Base-by-base conservation (phyloP, 2,888 invertebrate genomes). In the Mimumesa dahlbomi region DNA sequence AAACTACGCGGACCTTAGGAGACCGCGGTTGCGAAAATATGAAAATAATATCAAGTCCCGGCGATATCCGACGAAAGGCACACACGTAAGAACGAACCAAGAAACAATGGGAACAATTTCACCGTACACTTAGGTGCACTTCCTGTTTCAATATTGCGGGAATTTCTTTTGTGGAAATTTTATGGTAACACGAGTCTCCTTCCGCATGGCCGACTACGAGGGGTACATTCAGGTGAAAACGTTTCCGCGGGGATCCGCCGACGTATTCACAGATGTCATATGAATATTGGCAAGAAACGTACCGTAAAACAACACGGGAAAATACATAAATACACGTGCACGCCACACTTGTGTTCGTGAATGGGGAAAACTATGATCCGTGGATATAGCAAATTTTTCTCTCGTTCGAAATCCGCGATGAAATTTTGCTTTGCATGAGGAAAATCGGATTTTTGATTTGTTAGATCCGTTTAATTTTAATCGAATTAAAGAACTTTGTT, bases 271-370 rank as follows among this genome's bases (percentile, higher is more conserved):
- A 31, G 1, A 46, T 36, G 46, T 43, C 58, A 22, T 45, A 14
- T n/a, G 54, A 65, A 70, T 65, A 72, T 68, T 54, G 59, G 57
- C 52, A 65, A 59, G 70, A 65, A 58, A 69, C 45, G 54, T 58
- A 54, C 45, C 45, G 49, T 38, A 22, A 42, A 54, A 62, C 48
- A 65, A 58, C 61, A 45, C 19, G 4, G n/a, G 19, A 43, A 14
- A 19, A 53, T 66, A 31, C 46, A 29, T 38, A 25, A 59, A 46
- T 46, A 46, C 22, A n/a, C n/a, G n/a, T n/a, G n/a, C n/a, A n/a
- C n/a, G n/a, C n/a, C n/a, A n/a, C n/a, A n/a, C n/a, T n/a, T n/a
- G n/a, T n/a, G n/a, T n/a, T n/a, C n/a, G n/a, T n/a, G n/a, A n/a
- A n/a, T n/a, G n/a, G n/a, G n/a, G n/a, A n/a, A n/a, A n/a, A n/a